A percentile compares a stretch with the other conserved stretches of the same genome.
Evolutionary conservation across 2,797 vertebrate species (phyloP).

Genomic region (Clarias fuscus): DNA sequence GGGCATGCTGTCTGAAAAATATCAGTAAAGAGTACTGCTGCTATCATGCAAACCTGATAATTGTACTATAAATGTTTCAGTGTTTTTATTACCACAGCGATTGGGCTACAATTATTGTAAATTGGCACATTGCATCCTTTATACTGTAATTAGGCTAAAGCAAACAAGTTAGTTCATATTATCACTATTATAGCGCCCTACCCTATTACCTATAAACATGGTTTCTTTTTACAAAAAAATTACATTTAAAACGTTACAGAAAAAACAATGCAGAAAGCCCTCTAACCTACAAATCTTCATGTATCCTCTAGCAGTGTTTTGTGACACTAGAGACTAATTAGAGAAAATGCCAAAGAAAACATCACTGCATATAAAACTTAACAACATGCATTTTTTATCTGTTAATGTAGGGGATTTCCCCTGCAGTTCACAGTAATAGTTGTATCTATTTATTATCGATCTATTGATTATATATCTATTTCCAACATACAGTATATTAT

Average conservation of each 20-base stretch:
- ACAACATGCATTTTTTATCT: background rate
- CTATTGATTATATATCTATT: too few relatives aligned
- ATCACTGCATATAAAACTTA: background rate
- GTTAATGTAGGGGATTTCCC: background rate
- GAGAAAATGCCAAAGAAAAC: slow-evolving; percentile 1
- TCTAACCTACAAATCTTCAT: background rate
- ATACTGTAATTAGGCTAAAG: background rate
- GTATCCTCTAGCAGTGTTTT: background rate
- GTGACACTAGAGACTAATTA: background rate
- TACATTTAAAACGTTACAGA: background rate
- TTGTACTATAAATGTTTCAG: background rate
- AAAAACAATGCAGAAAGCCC: background rate
- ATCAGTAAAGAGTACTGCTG: background rate
- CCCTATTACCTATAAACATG: background rate
- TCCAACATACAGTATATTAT: too few relatives aligned
- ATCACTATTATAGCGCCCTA: background rate
- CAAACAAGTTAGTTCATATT: background rate
- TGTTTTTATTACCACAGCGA: background rate
- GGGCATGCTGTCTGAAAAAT: background rate
- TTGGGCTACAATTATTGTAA: background rate
- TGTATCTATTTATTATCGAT: background rate
- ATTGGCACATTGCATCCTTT: background rate
- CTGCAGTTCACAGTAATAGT: background rate
- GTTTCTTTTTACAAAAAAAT: background rate
- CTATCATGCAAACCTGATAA: background rate